Evolutionary conservation across 1,140 invertebrate genomes (phyloP).

Genomic region (Helicoverpa zea): DNA sequence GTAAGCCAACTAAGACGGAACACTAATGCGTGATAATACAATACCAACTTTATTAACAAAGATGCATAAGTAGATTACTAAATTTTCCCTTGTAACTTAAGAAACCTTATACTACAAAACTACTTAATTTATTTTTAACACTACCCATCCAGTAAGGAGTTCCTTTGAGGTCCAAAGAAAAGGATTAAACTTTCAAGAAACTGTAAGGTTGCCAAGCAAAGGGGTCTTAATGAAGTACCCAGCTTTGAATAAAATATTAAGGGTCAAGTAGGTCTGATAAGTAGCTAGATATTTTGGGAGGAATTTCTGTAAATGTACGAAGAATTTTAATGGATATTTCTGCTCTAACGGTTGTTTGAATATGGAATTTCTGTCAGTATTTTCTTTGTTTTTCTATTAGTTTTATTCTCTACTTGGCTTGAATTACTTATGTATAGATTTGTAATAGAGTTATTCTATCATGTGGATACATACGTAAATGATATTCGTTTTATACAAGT

Average conservation of each 20-base stretch:
- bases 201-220: conserved; percentile 22
- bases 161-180: conserved; percentile 24
- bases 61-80: too few relatives aligned
- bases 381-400: background rate
- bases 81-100: background rate
- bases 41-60: too few relatives aligned
- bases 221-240: conserved; percentile 38
- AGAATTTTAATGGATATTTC: background rate
- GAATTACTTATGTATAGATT: too few relatives aligned
- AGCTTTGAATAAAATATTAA: conserved; percentile 38
- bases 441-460: too few relatives aligned
- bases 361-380: background rate
- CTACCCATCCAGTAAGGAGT: background rate
- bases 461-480: too few relatives aligned
- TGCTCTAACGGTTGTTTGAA: background rate
- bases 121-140: background rate
- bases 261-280: conserved; percentile 1
- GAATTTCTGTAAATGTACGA: background rate
- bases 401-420: background rate
- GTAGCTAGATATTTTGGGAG: background rate
- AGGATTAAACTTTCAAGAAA: conserved; percentile 34
- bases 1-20: too few relatives aligned
- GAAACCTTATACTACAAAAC: background rate
- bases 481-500: too few relatives aligned
- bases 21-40: too few relatives aligned